Conservation (phyloP, 2,888 invertebrate species). For the Machimus rusticus region DNA sequence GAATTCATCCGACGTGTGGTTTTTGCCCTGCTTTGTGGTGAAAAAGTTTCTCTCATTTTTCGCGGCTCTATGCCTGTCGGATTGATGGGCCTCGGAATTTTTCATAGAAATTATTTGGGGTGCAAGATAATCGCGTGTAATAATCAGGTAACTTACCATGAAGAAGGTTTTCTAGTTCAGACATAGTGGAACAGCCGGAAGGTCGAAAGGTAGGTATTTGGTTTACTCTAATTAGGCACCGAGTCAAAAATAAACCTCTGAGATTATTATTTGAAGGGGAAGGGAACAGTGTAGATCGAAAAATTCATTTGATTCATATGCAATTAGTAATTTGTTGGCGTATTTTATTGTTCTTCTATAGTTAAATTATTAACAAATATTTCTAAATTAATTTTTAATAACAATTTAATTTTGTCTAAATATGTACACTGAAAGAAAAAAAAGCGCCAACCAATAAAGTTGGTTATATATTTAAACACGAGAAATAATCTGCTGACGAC, state of each 20-base stretch:
- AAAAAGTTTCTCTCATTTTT: not conserved
- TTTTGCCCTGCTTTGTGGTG: not conserved
- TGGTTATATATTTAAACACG: too few relatives aligned
- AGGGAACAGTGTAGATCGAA: not conserved
- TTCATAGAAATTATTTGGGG: not conserved
- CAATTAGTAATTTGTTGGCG: not conserved
- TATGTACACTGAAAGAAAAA: too few relatives aligned
- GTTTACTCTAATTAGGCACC: not conserved
- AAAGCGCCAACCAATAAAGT: too few relatives aligned
- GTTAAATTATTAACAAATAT: too few relatives aligned
- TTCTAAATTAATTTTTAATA: too few relatives aligned
- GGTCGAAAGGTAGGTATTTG: conserved; percentile 23
- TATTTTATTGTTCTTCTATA: not conserved
- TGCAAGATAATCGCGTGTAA: not conserved
- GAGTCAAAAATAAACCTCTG: not conserved
- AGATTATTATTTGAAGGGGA: not conserved
- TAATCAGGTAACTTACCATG: not conserved
- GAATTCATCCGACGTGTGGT: not conserved
- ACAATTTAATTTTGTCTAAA: too few relatives aligned
- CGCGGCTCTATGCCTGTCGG: not conserved
- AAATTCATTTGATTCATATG: not conserved
- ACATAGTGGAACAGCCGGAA: not conserved
- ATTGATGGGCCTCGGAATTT: not conserved
- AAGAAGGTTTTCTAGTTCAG: not conserved
- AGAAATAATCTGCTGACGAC: too few relatives aligned